Base-by-base conservation (phyloP, 2,113 vertebrate genomes). In the Bubalus kerabau region DNA sequence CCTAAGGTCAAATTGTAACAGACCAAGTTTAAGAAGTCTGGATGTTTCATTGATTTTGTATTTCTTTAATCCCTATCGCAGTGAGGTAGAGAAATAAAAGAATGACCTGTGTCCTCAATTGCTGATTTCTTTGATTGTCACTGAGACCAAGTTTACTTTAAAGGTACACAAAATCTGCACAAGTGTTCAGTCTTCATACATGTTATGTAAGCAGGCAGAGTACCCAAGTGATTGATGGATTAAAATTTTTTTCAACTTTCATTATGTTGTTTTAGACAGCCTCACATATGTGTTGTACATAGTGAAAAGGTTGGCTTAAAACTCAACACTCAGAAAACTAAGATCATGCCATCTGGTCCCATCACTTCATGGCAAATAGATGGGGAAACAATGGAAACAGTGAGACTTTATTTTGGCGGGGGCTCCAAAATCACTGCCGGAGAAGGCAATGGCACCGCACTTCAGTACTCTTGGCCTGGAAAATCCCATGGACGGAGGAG, bases 101-200 rank as follows among this genome's bases (percentile, higher is more conserved):
- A 60, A 32, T 74, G 32, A 52, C 36, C 2, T 82, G 57, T 94
- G 74, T 86, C 50, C 7, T 90, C 52, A 83, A 93, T 10, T 95
- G 36, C 71, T 83, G 93, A 84, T 87, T 98, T 85, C 30, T 91
- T 90, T 92, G 64, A 92, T 74, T 96, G 64, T 62, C 76, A 89
- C 52, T 93, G 50, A 95, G 52, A 24, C 11, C 59, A 97, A 83
- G 8, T 94, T 94, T 54, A 92, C 21, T 60, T 94, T 93, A 87
- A 95, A 97, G 59, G 30, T 46, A 84, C 46, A 57, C n/a, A 74
- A 30, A 96, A 84, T 8, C 43, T 59, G 54, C 50, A 87, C 57
- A 59, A 85, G 32, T 90, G 57, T 36, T 96, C 24, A 91, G 26
- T 96, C 28, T 95, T 96, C 43, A 92, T 92, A 11, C 14, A n/a